Evolutionary conservation across 2,113 vertebrate genomes (phyloP), one percentile per base, ranked within the genome.

Genomic region (Mobula birostris): DNA sequence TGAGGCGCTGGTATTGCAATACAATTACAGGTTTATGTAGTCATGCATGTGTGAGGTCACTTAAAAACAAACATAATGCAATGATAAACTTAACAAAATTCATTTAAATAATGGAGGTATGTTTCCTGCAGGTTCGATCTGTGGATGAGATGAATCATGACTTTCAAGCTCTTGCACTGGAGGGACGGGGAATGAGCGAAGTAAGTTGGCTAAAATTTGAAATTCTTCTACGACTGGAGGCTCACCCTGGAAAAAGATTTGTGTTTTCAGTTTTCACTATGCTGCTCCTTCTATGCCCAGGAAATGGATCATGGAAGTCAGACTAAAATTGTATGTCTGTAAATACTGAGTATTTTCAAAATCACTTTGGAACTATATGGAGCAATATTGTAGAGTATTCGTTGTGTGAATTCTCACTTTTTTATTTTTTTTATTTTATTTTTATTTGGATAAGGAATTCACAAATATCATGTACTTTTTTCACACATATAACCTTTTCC

Each of bases 111-210:
- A 88, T 63, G 94, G 70, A 91, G 94, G 0, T 77, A 32, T 19
- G 0, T 76, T 68, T 85, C 24, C 95, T 96, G 93, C 96, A 99
- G 99, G 97, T 98, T 95, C 97, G 98, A 95, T 97, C 97, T 96
- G 97, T 97, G 95, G 98, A 99, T 98, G 99, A 99, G 96, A 99
- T 99, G 98, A 99, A 99, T 97, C 99, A 99, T 96, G 98, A 98
- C 96, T 99, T 99, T 97, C 99, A 99, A 97, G 99, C 99, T 95
- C 98, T 99, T 96, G 98, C 99, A 96, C 97, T 99, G 97, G 99
- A 99, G 97, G 98, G 98, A 61, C 98, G 98, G 96, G 98, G 99
- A 96, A 99, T 99, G 98, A 98, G 98, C 96, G 99, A 99, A 98
- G 99, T 99, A 97, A 97, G 96, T 96, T 95, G 61, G 21, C 88